Evolutionary conservation across 2,888 invertebrate species (phyloP), one percentile per base, ranked within the genome.

Genomic region (Drosophila subquinaria): DNA sequence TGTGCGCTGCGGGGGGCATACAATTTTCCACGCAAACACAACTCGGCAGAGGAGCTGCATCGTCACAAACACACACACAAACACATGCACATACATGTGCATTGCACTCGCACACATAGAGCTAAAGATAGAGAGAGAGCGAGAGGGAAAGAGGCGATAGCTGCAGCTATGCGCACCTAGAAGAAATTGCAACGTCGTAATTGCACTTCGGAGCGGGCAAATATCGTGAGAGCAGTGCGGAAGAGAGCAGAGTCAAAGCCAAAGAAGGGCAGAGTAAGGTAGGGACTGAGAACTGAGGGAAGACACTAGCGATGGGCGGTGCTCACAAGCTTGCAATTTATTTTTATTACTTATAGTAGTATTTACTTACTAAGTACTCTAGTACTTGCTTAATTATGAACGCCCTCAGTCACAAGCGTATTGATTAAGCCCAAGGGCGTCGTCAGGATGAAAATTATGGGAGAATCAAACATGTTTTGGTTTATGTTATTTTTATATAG

Each of bases 181-280:
- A 90, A 89, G 86, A 89, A 88, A 86, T 86, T 88, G 90, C 88
- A 72, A 65, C 55, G 66, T 74, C 71, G 86, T 79, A 79, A 76
- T 79, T 76, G 76, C 76, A 79, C 57, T 36, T 53, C 52, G 52
- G 47, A 59, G 65, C 60, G 60, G n/a, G 30, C 40, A 38, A 36
- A 33, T 15, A 23, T 17, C 40, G 61, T 48, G 53, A 57, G 69
- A 33, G 33, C 17, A 55, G 40, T 9, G 20, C 10, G 30, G 13
- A 20, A 51, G 17, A 6, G 9, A 33, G 38, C 42, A 43, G 53
- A 23, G 13, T 17, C 27, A 27, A 15, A 27, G 36, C 40, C 27
- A 36, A 10, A 11, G 42, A 27, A 17, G 43, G 35, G 43, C 43
- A 27, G 27, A 17, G 17, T 17, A 17, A 17, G 30, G 10, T 0